A percentile compares a stretch with the other conserved stretches of the same genome.
Conservation (phyloP, 2,888 invertebrate genomes). For the Corythucha ciliata region DNA sequence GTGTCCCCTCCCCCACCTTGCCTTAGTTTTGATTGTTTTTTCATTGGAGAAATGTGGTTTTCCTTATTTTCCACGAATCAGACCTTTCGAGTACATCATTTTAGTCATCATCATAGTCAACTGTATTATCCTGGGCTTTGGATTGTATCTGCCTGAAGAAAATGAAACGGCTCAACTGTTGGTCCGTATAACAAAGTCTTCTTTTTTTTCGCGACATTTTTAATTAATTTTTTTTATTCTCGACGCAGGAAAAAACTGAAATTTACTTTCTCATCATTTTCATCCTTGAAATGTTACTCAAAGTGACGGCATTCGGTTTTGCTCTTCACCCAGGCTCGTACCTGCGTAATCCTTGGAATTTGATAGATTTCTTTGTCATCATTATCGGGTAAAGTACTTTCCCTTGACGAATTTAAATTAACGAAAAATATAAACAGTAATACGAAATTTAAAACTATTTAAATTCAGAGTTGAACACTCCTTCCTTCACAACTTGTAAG, state of each 20-base stretch:
- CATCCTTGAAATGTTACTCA: constrained; percentile 28
- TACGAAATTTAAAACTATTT: no score
- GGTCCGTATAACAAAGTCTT: constrained; percentile 17
- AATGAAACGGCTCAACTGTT: constrained; percentile 23
- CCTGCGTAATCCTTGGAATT: constrained; percentile 30
- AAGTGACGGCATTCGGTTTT: constrained; percentile 29
- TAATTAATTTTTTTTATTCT: background rate
- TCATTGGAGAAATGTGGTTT: background rate
- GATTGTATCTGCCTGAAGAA: constrained; percentile 26
- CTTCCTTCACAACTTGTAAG: no score
- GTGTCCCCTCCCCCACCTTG: background rate
- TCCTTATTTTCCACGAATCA: constrained; percentile 15
- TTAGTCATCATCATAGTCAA: constrained; percentile 28
- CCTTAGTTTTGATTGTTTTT: background rate
- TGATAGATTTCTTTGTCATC: constrained; percentile 30
- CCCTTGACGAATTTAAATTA: background rate
- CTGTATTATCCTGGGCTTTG: constrained; percentile 29
- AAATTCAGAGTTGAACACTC: no score
- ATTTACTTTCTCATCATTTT: constrained; percentile 29
- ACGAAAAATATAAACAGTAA: background rate
- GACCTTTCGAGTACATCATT: constrained; percentile 29
- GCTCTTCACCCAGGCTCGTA: constrained; percentile 29
- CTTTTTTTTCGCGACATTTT: constrained; percentile 3
- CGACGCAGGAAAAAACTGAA: constrained; percentile 28
- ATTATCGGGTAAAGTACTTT: constrained; percentile 26